Evolutionary conservation across 2,888 invertebrate species (phyloP).

Genomic region (Stegophylla sp.): DNA sequence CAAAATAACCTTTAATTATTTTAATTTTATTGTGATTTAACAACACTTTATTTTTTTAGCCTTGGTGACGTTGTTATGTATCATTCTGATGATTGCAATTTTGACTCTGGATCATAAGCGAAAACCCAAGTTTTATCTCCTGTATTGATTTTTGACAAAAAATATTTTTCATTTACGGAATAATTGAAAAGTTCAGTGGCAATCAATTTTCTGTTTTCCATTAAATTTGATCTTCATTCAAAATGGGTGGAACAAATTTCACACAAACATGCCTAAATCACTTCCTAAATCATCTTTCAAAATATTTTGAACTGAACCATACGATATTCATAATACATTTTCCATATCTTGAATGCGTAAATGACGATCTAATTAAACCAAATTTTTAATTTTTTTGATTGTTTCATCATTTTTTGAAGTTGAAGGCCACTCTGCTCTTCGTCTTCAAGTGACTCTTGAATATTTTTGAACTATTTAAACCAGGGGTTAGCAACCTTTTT

Average conservation of each 20-base stretch:
- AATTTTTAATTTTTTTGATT: constrained; percentile 26
- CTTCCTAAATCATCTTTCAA: constrained; percentile 19
- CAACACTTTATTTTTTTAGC: background rate
- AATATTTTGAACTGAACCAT: constrained; percentile 14
- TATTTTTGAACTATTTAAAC: too few species aligned
- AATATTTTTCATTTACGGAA: constrained; percentile 12
- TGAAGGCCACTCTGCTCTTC: background rate
- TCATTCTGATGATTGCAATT: constrained; percentile 13
- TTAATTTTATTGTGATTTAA: constrained; percentile 3
- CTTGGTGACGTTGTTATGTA: background rate
- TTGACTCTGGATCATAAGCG: constrained; percentile 19
- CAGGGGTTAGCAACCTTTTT: too few species aligned
- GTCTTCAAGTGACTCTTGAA: too few species aligned
- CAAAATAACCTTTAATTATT: background rate
- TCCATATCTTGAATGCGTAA: constrained; percentile 11
- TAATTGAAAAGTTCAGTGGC: constrained; percentile 9
- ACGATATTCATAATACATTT: constrained; percentile 13
- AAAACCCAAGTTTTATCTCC: constrained; percentile 20
- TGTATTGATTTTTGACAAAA: constrained; percentile 11
- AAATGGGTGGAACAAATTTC: constrained; percentile 20
- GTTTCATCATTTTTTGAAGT: constrained; percentile 18
- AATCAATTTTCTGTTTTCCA: constrained; percentile 19
- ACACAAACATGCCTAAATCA: background rate
- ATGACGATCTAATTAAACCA: background rate
- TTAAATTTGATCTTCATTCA: constrained; percentile 19